These are phyloP conservation scores for Phytoseiulus persimilis DNA, from an alignment of 2,888 invertebrate genomes.

Conservation along the genomic window DNA sequence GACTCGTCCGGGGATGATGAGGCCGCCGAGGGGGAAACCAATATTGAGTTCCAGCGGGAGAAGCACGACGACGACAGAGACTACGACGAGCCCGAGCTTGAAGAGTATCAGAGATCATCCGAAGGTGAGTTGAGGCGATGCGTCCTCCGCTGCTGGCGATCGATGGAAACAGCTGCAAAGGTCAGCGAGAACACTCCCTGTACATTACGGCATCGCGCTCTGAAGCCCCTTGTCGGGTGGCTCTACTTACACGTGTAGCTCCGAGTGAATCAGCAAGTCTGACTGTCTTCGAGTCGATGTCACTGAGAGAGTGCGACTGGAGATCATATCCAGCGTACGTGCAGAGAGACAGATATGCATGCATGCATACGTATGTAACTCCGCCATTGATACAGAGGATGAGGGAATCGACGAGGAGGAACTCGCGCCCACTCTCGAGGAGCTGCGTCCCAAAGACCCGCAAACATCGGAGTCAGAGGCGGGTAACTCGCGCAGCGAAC, in stretches of 20 bases:
- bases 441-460: constrained; percentile 38
- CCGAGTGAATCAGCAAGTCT: not conserved
- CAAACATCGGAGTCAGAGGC: constrained; percentile 39
- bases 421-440: constrained; percentile 9
- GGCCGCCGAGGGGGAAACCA: constrained; percentile 43
- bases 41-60: constrained; percentile 30
- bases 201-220: not conserved
- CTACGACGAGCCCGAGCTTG: constrained; percentile 46
- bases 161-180: not conserved
- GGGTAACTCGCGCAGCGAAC: constrained; percentile 39
- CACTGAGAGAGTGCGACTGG: not conserved
- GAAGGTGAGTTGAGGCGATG: not conserved
- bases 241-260: not conserved
- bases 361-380: not conserved
- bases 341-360: not conserved
- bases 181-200: not conserved
- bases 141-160: not conserved
- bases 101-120: constrained; percentile 41
- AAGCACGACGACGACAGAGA: constrained; percentile 45
- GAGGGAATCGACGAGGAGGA: constrained; percentile 38
- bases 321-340: not conserved
- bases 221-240: not conserved
- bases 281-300: not conserved
- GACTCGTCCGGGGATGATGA: constrained; percentile 43
- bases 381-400: constrained; percentile 30